Base-by-base conservation (phyloP, 2,888 invertebrate genomes). In the Meganola albula region DNA sequence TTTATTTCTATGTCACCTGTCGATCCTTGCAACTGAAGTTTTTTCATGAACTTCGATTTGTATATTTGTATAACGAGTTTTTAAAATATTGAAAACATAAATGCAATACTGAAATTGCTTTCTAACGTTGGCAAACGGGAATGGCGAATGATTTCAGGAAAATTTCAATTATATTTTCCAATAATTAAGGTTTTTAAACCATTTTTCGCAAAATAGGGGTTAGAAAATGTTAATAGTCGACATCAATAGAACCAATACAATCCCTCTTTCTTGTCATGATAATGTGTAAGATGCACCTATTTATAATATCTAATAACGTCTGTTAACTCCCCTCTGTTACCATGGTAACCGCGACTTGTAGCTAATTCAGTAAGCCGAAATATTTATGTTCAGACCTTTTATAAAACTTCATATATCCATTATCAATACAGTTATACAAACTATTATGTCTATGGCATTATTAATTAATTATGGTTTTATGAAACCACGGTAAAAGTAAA, bases 1-100 rank as follows among this genome's bases (percentile, higher is more conserved):
- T 51, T 54, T 82, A 82, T 80, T 80, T 77, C 66, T 74, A 68
- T 76, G 80, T 77, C 84, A 83, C 73, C 73, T 73, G 77, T 72
- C 78, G 58, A 67, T 69, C 69, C 52, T 70, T 71, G 68, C 64
- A 53, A 63, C 61, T 66, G 68, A 83, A 80, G 69, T 74, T 76
- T 83, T 78, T 76, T 68, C 66, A 82, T 80, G 82, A 78, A 67
- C 63, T 44, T 42, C 47, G 46, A 54, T 61, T 65, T 69, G 16
- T 16, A n/a, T n/a, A n/a, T n/a, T n/a, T n/a, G n/a, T n/a, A n/a
- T n/a, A n/a, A n/a, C 6, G 16, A 20, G n/a, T 5, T 3, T 5
- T 42, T 51, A 29, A 40, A 53, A 53, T 45, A 37, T 31, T 21
- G 53, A 63, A 63, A 63, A 53, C 46, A 62, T 63, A 62, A 69